phyloP scores from a whole-genome alignment of 2,888 invertebrate species.

The Leuctra nigra region DNA sequence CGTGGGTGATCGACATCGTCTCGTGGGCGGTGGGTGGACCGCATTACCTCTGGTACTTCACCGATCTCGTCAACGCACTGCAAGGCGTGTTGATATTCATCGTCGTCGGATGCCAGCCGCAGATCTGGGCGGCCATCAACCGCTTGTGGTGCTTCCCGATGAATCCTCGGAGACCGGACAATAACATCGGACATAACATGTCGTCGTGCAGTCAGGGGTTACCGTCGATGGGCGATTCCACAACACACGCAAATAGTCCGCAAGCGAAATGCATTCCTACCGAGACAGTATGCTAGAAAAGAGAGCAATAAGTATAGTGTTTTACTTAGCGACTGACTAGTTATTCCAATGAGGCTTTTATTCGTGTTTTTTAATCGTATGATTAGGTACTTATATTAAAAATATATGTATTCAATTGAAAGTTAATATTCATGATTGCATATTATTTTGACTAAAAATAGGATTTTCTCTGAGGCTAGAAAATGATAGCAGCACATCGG shows the following conservation, averaged over 20 bases:
- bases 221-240: constrained; percentile 73
- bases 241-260: constrained; percentile 54
- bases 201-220: constrained; percentile 62
- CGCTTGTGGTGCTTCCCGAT: constrained; percentile 55
- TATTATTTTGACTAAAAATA: no score
- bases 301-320: no score
- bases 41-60: constrained; percentile 72
- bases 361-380: no score
- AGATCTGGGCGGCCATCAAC: constrained; percentile 63
- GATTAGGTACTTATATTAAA: no score
- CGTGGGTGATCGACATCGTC: constrained; percentile 71
- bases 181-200: constrained; percentile 49
- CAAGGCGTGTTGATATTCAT: constrained; percentile 86
- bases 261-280: constrained; percentile 45
- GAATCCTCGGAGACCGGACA: constrained; percentile 2
- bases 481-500: no score
- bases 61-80: constrained; percentile 77
- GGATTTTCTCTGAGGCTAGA: no score
- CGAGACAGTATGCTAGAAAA: constrained; percentile 34
- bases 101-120: constrained; percentile 84
- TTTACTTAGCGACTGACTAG: not conserved
- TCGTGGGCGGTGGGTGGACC: constrained; percentile 81
- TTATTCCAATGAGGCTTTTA: not conserved
- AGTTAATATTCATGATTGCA: no score
- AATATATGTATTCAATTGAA: no score